phyloP scores from a whole-genome alignment of 1,140 invertebrate species.

The Hypsibius dujardini region DNA sequence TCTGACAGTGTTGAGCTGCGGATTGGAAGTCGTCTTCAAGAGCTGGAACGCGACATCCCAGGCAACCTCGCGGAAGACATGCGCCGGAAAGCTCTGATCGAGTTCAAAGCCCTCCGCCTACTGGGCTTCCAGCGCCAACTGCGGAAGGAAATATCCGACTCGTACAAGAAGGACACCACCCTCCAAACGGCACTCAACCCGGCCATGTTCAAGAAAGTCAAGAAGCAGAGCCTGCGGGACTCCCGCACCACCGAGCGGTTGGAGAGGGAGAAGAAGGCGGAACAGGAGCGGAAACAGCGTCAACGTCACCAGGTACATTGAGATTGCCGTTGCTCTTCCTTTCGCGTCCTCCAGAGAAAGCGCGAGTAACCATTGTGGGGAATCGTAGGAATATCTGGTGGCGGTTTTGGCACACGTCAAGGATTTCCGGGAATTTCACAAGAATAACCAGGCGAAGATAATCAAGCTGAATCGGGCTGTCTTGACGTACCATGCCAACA shows the following conservation, averaged over 20 bases:
- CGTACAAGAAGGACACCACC: constrained; percentile 51
- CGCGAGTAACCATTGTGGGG: no score
- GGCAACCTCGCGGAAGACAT: constrained; percentile 79
- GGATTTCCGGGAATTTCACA: constrained; percentile 89
- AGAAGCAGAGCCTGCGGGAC: constrained; percentile 80
- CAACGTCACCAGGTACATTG: constrained; percentile 71
- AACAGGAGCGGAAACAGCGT: constrained; percentile 79
- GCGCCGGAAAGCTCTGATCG: constrained; percentile 76
- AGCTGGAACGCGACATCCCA: constrained; percentile 39
- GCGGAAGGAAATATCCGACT: constrained; percentile 43
- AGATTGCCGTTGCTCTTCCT: no score
- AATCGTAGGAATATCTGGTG: constrained; percentile 65
- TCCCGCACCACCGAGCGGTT: constrained; percentile 90
- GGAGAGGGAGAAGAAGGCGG: constrained; percentile 94
- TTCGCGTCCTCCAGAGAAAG: no score
- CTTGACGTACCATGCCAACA: constrained; percentile 88
- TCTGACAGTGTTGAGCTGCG: neutral
- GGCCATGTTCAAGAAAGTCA: constrained; percentile 86
- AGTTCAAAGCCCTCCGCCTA: constrained; percentile 71
- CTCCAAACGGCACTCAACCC: constrained; percentile 89
- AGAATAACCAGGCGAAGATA: constrained; percentile 58
- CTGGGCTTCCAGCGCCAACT: constrained; percentile 85
- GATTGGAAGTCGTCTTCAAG: constrained; percentile 1
- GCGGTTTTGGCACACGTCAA: constrained; percentile 92
- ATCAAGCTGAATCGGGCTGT: constrained; percentile 83